These are phyloP conservation scores for Mya arenaria DNA, from an alignment of 1,140 invertebrate species.

Conservation along the genomic window DNA sequence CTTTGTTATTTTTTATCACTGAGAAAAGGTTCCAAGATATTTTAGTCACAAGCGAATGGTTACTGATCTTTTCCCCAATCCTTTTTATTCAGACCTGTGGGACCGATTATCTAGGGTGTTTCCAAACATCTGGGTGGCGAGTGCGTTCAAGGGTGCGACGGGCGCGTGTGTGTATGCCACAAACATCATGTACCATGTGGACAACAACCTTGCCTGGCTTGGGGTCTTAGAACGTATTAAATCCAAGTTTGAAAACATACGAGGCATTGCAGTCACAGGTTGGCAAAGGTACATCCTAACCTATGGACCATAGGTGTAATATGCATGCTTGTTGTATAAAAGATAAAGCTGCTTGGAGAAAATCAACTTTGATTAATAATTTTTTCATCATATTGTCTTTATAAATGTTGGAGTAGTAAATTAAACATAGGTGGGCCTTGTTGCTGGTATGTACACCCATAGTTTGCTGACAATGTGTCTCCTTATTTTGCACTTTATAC, in stretches of 20 bases:
- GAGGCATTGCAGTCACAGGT: slow-evolving; percentile 86
- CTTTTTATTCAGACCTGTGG: slow-evolving; percentile 81
- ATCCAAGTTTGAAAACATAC: slow-evolving; percentile 79
- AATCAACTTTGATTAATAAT: too few relatives aligned
- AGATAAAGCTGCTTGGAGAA: too few relatives aligned
- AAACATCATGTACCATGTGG: slow-evolving; percentile 85
- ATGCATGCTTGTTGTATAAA: neutral
- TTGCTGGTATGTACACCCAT: neutral
- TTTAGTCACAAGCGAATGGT: too few relatives aligned
- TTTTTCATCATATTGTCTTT: too few relatives aligned
- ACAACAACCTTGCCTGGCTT: slow-evolving; percentile 89
- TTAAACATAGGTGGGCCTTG: neutral
- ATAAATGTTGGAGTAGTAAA: too few relatives aligned
- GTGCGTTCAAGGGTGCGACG: slow-evolving; percentile 90
- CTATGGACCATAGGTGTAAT: too few relatives aligned
- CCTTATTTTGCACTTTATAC: too few relatives aligned
- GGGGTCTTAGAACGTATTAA: slow-evolving; percentile 81
- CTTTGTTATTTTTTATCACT: too few relatives aligned
- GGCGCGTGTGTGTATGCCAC: slow-evolving; percentile 86
- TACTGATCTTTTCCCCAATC: too few relatives aligned
- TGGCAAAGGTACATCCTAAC: slow-evolving; percentile 87
- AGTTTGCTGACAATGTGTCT: neutral
- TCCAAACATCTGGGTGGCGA: slow-evolving; percentile 94
- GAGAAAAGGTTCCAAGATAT: too few relatives aligned
- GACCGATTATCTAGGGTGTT: slow-evolving; percentile 92